phyloP scores from a whole-genome alignment of 2,888 invertebrate genomes.

The Chrysolina haemoptera region DNA sequence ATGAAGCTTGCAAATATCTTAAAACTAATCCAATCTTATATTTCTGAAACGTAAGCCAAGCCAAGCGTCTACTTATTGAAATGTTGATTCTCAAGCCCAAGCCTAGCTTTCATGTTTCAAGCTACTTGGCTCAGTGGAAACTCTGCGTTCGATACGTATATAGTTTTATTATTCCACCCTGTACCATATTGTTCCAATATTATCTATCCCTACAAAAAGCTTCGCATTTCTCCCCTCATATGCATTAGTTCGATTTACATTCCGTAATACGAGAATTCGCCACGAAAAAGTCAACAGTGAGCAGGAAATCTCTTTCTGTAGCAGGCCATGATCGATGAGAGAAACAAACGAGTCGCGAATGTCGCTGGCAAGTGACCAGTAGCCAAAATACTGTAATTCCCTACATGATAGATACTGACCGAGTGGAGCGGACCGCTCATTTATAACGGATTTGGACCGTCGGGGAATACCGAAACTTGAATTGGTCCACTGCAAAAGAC shows the following conservation, averaged over 20 bases:
- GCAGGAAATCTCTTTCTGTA: conserved; percentile 30
- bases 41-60: too few species aligned
- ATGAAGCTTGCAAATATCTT: too few species aligned
- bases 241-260: conserved; percentile 16
- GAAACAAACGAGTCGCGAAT: conserved; percentile 60
- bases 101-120: too few species aligned
- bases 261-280: conserved; percentile 19
- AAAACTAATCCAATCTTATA: too few species aligned
- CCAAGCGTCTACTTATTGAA: too few species aligned
- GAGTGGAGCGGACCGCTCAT: conserved; percentile 35
- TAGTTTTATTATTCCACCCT: neutral
- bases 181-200: conserved; percentile 13
- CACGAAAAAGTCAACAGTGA: conserved; percentile 31
- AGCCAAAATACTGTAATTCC: conserved; percentile 67
- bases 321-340: conserved; percentile 49
- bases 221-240: conserved; percentile 1
- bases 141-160: too few species aligned
- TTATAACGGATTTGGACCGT: neutral
- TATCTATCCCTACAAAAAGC: neutral
- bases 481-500: conserved; percentile 55
- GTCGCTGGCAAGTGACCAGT: conserved; percentile 69
- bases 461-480: neutral
- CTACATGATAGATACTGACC: conserved; percentile 66
- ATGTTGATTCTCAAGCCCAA: too few species aligned
- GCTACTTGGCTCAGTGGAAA: too few species aligned